Evolutionary conservation across 2,113 vertebrate genomes (phyloP).

Genomic region (Ibidorhyncha struthersii): DNA sequence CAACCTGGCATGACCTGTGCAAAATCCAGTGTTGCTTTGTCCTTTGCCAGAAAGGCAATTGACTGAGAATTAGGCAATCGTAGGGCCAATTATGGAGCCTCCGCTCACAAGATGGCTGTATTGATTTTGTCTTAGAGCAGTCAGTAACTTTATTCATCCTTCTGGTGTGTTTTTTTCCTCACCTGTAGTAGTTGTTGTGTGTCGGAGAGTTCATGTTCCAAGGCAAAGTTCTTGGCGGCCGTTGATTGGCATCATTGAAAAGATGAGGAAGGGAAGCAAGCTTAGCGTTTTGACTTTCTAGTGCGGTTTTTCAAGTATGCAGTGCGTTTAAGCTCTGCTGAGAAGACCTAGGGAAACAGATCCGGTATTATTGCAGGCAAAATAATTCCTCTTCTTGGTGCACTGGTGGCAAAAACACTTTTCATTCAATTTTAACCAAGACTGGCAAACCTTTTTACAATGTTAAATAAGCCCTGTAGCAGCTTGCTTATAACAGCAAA

Average conservation of each 20-base stretch:
- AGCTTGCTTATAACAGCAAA: not conserved
- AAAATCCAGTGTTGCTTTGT: not conserved
- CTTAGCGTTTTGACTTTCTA: not conserved
- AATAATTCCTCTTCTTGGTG: not conserved
- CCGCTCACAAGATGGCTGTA: not conserved
- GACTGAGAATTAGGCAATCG: not conserved
- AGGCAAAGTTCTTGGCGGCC: not conserved
- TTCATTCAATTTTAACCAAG: not conserved
- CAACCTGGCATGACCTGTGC: not conserved
- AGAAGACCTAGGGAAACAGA: not conserved
- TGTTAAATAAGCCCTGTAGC: not conserved
- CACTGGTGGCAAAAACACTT: not conserved
- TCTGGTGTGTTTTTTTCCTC: not conserved
- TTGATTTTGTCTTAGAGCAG: not conserved
- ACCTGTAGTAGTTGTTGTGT: not conserved
- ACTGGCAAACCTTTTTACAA: not conserved
- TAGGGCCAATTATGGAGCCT: not conserved
- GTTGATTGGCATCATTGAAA: not conserved
- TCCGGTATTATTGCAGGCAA: not conserved
- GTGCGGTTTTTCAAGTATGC: not conserved
- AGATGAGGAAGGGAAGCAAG: not conserved
- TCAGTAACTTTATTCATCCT: not conserved
- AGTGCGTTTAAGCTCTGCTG: not conserved
- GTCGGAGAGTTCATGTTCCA: rapidly evolving
- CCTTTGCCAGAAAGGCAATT: not conserved